Evolutionary conservation across 2,888 invertebrate species (phyloP).

Genomic region (Poecilus cupreus): DNA sequence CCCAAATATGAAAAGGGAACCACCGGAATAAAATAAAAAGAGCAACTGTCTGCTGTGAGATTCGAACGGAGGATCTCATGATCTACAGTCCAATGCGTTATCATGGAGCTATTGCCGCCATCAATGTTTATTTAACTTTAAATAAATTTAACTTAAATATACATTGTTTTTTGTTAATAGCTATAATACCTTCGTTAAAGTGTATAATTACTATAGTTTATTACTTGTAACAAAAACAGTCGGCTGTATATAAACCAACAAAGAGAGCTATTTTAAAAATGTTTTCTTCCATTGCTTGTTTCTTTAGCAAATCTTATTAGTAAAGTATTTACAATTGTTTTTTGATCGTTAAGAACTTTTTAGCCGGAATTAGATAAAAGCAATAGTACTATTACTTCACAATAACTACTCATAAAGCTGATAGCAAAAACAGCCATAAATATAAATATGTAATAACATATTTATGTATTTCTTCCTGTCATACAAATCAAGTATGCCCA

Average conservation of each 20-base stretch:
- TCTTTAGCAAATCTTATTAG: conserved; percentile 34
- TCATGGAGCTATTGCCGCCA: too few species aligned
- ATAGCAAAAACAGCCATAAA: conserved; percentile 20
- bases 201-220: neutral
- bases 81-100: too few species aligned
- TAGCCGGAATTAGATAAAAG: conserved; percentile 30
- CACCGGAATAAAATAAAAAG: too few species aligned
- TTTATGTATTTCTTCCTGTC: conserved; percentile 36
- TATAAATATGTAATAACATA: conserved; percentile 22
- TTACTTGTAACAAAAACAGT: neutral
- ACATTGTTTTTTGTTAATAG: neutral
- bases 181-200: too few species aligned
- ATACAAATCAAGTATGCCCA: conserved; percentile 20
- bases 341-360: conserved; percentile 23
- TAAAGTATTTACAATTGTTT: conserved; percentile 31
- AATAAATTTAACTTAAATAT: too few species aligned
- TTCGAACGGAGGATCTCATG: too few species aligned
- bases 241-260: conserved; percentile 11
- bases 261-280: conserved; percentile 29
- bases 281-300: neutral
- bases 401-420: neutral
- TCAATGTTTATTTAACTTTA: too few species aligned
- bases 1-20: too few species aligned
- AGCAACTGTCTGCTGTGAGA: too few species aligned
- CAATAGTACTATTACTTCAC: neutral